phyloP scores from a whole-genome alignment of 2,797 vertebrate genomes.

The Aulostomus chinensis region DNA sequence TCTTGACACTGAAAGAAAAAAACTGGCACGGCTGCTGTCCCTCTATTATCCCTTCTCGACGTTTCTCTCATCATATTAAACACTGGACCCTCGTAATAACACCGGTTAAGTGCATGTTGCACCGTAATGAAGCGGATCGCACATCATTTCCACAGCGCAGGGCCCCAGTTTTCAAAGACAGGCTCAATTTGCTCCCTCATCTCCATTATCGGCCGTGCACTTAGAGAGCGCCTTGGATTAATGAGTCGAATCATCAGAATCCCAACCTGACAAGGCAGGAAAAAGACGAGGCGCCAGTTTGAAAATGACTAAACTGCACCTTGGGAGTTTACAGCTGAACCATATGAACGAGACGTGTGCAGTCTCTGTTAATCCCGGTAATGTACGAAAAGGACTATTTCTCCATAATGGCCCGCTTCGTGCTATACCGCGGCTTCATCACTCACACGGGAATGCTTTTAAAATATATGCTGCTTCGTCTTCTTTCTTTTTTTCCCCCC shows the following conservation, averaged over 20 bases:
- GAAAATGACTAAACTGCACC: slow-evolving; percentile 39
- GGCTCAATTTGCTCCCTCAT: slow-evolving; percentile 41
- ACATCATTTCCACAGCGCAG: slow-evolving; percentile 18
- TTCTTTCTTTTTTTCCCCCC: too few relatives aligned
- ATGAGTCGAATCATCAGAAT: slow-evolving; percentile 62
- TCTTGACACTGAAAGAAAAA: neutral
- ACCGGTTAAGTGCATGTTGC: slow-evolving; percentile 12
- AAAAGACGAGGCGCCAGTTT: slow-evolving; percentile 22
- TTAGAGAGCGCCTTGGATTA: slow-evolving; percentile 48
- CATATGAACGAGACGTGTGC: slow-evolving; percentile 25
- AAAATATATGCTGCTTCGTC: too few relatives aligned
- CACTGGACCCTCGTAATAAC: slow-evolving; percentile 16
- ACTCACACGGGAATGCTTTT: slow-evolving; percentile 8
- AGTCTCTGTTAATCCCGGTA: slow-evolving; percentile 36
- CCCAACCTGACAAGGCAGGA: slow-evolving; percentile 50
- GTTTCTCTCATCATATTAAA: slow-evolving; percentile 8
- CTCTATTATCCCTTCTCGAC: neutral
- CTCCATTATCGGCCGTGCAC: slow-evolving; percentile 40
- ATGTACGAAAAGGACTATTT: slow-evolving; percentile 32
- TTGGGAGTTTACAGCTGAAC: slow-evolving; percentile 43
- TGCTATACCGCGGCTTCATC: slow-evolving; percentile 14
- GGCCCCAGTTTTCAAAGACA: slow-evolving; percentile 31
- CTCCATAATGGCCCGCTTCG: slow-evolving; percentile 31
- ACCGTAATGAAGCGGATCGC: slow-evolving; percentile 22
- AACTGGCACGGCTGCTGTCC: too few relatives aligned